These are phyloP conservation scores for Gorsachius goisagi DNA, from an alignment of 2,113 vertebrate genomes.

Conservation along the genomic window DNA sequence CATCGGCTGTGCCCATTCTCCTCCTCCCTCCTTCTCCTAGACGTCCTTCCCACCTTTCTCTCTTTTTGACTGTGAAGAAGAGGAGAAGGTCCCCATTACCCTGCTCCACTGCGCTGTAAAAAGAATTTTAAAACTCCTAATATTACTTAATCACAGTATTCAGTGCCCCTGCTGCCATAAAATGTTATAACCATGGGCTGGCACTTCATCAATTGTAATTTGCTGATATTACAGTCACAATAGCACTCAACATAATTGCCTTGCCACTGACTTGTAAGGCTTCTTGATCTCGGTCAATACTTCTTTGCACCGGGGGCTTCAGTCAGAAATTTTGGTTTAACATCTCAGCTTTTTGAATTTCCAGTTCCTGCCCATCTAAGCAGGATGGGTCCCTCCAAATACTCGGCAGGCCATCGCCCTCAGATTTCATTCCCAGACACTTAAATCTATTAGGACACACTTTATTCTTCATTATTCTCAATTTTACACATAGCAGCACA, in stretches of 20 bases:
- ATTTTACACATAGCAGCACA: neutral
- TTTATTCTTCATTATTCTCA: neutral
- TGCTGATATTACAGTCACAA: conserved; percentile 59
- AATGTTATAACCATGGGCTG: conserved; percentile 57
- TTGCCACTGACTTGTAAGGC: neutral
- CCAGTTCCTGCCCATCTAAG: neutral
- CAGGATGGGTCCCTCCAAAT: neutral
- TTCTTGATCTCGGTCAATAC: conserved; percentile 7
- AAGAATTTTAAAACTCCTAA: conserved; percentile 28
- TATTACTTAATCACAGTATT: conserved; percentile 61
- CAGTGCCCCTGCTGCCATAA: conserved; percentile 48
- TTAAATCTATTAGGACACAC: neutral
- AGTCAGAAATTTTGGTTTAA: neutral
- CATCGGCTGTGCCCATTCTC: neutral
- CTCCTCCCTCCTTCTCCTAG: neutral
- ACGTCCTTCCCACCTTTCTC: neutral
- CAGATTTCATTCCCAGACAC: neutral
- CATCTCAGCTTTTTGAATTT: neutral
- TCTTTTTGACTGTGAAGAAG: neutral
- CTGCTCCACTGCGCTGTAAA: conserved; percentile 9
- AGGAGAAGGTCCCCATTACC: conserved; percentile 13
- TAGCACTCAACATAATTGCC: neutral
- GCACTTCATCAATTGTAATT: conserved; percentile 61
- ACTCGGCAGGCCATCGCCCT: neutral
- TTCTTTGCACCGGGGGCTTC: neutral